Conservation (phyloP, 2,888 invertebrate species). For the Globia sparganii region DNA sequence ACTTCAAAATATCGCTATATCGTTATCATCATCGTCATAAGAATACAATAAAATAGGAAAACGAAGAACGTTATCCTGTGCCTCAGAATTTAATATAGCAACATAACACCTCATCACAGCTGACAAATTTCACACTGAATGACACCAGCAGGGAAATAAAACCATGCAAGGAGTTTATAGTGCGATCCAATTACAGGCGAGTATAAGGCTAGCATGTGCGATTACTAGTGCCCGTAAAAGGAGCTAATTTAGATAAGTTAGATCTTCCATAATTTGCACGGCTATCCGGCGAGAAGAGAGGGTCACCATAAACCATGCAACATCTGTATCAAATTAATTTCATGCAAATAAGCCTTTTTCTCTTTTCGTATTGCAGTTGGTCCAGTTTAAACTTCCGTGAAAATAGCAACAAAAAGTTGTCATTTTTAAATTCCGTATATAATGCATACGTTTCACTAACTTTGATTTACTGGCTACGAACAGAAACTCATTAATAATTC, state of each 20-base stretch:
- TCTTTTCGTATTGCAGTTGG: conserved; percentile 20
- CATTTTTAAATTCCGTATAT: conserved; percentile 1
- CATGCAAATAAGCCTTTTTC: conserved; percentile 48
- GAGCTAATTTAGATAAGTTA: conserved; percentile 58
- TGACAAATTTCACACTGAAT: conserved; percentile 28
- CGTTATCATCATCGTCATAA: not conserved
- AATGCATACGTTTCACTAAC: conserved; percentile 15
- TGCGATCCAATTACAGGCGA: conserved; percentile 40
- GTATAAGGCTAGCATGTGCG: conserved; percentile 40
- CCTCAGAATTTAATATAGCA: not conserved
- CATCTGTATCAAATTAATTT: conserved; percentile 60
- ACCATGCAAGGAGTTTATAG: conserved; percentile 17
- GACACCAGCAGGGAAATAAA: conserved; percentile 33
- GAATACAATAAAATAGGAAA: not conserved
- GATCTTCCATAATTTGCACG: conserved; percentile 59
- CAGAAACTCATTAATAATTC: conserved; percentile 69
- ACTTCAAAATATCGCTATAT: not conserved
- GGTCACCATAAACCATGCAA: conserved; percentile 40
- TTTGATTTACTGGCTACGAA: conserved; percentile 31
- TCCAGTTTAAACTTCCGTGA: conserved; percentile 38
- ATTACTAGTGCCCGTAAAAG: conserved; percentile 38
- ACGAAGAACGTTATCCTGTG: not conserved
- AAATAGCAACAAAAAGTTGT: conserved; percentile 35
- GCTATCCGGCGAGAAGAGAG: conserved; percentile 44
- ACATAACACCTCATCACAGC: conserved; percentile 12